Evolutionary conservation across 2,888 invertebrate genomes (phyloP).

Genomic region (Synergus laeviventris): DNA sequence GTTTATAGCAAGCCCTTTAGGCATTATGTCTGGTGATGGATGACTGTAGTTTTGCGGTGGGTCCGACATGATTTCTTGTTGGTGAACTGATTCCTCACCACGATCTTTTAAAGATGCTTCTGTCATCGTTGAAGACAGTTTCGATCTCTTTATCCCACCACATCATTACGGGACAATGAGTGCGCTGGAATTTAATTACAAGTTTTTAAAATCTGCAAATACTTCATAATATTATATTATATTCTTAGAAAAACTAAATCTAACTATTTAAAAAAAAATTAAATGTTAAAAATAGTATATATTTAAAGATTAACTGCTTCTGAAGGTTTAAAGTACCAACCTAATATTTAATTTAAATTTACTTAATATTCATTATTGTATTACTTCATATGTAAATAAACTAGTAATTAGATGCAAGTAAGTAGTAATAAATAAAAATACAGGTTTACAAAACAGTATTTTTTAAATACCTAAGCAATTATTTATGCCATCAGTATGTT

Average conservation of each 20-base stretch:
- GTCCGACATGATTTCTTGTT: conserved; percentile 71
- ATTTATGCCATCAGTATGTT: not conserved
- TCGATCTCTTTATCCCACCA: conserved; percentile 61
- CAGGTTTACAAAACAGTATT: not conserved
- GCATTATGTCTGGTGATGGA: conserved; percentile 73
- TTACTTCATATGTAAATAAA: not conserved
- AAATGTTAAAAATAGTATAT: conserved; percentile 11
- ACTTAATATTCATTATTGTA: no score
- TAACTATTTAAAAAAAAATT: no score
- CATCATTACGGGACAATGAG: conserved; percentile 67
- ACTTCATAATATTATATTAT: not conserved
- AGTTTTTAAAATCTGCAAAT: conserved; percentile 25
- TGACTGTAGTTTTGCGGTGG: conserved; percentile 69
- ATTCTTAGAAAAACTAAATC: conserved; percentile 9
- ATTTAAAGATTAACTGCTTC: conserved; percentile 6
- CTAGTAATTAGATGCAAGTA: not conserved
- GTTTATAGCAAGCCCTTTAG: conserved; percentile 69
- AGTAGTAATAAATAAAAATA: not conserved
- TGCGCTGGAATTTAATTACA: conserved; percentile 57
- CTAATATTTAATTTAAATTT: not conserved
- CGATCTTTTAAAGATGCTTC: conserved; percentile 69
- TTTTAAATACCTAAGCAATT: not conserved
- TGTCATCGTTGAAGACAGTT: conserved; percentile 68
- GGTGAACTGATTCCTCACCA: conserved; percentile 69
- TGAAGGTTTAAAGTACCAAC: not conserved